Percentiles rank a stretch among this genome's conserved stretches.
Evolutionary conservation across 1,140 invertebrate genomes (phyloP).

Genomic region (Panagrolaimus sp.): DNA sequence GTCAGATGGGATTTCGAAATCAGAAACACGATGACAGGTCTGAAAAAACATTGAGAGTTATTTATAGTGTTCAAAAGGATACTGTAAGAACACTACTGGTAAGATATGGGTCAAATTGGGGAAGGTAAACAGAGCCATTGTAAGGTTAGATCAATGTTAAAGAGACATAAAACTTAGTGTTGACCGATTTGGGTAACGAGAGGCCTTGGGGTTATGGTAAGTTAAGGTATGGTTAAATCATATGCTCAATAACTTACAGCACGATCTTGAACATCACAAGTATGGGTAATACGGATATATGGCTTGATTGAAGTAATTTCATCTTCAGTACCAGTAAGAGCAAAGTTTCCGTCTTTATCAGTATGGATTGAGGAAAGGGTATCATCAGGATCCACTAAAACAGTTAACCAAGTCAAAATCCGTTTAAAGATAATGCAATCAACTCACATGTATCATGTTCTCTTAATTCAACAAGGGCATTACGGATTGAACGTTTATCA

Average conservation of each 20-base stretch:
- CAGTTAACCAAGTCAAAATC: neutral
- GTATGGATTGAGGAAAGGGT: conserved; percentile 34
- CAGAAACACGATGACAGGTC: conserved; percentile 42
- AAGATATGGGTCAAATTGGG: too few relatives aligned
- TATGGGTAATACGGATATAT: conserved; percentile 46
- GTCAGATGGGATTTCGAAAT: conserved; percentile 42
- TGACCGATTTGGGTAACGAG: too few relatives aligned
- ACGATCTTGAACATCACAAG: conserved; percentile 39
- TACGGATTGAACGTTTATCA: conserved; percentile 26
- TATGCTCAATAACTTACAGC: conserved; percentile 29
- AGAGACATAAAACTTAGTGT: too few relatives aligned
- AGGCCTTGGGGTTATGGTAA: too few relatives aligned
- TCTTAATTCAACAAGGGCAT: conserved; percentile 27
- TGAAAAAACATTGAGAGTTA: conserved; percentile 19
- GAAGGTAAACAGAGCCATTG: too few relatives aligned
- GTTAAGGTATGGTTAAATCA: too few relatives aligned
- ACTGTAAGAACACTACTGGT: too few relatives aligned
- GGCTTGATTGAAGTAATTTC: conserved; percentile 44
- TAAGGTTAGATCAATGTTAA: too few relatives aligned
- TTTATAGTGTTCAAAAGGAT: too few relatives aligned
- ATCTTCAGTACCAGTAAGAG: conserved; percentile 40
- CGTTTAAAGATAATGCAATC: neutral
- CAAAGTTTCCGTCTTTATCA: conserved; percentile 42
- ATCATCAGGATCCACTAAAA: conserved; percentile 50
- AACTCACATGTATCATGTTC: conserved; percentile 37